Percentiles rank a stretch among this genome's conserved stretches.
Evolutionary conservation across 2,888 invertebrate species (phyloP).

Genomic region (Yponomeuta sedellus): DNA sequence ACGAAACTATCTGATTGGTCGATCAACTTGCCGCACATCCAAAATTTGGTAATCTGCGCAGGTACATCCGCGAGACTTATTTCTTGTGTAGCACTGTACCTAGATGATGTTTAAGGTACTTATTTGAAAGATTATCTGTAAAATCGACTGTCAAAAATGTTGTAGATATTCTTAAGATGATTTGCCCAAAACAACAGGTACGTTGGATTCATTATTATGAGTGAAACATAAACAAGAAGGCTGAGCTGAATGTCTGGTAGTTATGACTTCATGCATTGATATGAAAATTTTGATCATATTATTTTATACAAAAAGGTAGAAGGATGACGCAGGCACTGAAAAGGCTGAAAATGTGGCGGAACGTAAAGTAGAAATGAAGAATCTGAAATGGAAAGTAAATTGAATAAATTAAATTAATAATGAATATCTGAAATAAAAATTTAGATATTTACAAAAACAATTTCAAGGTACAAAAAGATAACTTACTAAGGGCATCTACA

Average conservation of each 20-base stretch:
- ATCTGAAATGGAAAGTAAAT: neutral
- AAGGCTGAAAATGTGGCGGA: neutral
- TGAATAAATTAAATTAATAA: neutral
- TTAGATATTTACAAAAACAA: slow-evolving; percentile 1
- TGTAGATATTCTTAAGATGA: too few relatives aligned
- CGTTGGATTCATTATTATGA: neutral
- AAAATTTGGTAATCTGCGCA: too few relatives aligned
- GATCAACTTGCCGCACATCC: too few relatives aligned
- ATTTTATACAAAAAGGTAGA: neutral
- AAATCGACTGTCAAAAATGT: too few relatives aligned
- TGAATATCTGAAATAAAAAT: neutral
- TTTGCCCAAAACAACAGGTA: neutral
- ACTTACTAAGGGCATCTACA: neutral
- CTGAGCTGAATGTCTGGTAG: neutral
- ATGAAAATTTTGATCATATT: neutral
- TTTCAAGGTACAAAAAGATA: neutral
- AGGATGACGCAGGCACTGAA: neutral
- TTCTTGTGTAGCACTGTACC: too few relatives aligned
- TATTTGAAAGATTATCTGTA: too few relatives aligned
- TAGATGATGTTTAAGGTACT: too few relatives aligned
- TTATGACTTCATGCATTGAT: neutral
- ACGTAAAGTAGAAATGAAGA: neutral
- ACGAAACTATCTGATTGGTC: too few relatives aligned
- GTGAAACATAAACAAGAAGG: neutral
- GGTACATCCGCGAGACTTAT: too few relatives aligned